Evolutionary conservation across 2,113 vertebrate genomes (phyloP).

Genomic region (Oryzias woworae): DNA sequence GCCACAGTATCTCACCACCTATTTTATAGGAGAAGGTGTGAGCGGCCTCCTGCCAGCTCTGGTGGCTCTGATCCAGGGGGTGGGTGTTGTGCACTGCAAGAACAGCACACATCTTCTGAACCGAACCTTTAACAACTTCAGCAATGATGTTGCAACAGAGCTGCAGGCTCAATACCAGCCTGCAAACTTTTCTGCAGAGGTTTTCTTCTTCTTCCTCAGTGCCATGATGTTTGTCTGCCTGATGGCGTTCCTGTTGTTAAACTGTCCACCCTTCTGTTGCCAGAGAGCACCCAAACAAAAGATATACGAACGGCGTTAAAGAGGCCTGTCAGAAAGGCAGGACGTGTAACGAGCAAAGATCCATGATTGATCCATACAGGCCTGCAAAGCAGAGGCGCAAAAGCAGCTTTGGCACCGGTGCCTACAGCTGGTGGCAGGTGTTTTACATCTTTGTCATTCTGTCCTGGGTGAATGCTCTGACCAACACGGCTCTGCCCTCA

Average conservation of each 20-base stretch:
- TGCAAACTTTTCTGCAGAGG: slow-evolving; percentile 73
- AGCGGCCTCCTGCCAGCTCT: slow-evolving; percentile 82
- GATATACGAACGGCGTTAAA: slow-evolving; percentile 28
- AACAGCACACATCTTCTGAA: slow-evolving; percentile 54
- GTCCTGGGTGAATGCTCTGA: slow-evolving; percentile 79
- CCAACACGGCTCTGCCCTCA: slow-evolving; percentile 79
- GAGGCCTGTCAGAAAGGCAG: slow-evolving; percentile 12
- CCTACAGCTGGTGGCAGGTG: slow-evolving; percentile 67
- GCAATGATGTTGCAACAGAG: background rate
- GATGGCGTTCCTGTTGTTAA: slow-evolving; percentile 78
- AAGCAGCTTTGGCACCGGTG: slow-evolving; percentile 56
- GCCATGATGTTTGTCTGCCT: slow-evolving; percentile 80
- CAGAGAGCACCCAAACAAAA: slow-evolving; percentile 28
- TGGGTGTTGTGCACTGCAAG: slow-evolving; percentile 74
- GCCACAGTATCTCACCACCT: slow-evolving; percentile 77
- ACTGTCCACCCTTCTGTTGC: slow-evolving; percentile 70
- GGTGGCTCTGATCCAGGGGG: slow-evolving; percentile 80
- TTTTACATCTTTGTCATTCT: slow-evolving; percentile 77
- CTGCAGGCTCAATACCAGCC: slow-evolving; percentile 69
- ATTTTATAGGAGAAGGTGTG: slow-evolving; percentile 83
- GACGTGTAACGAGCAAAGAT: slow-evolving; percentile 47
- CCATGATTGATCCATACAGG: slow-evolving; percentile 54
- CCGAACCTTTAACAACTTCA: slow-evolving; percentile 21
- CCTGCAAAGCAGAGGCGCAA: slow-evolving; percentile 1
- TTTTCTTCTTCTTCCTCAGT: slow-evolving; percentile 81